Conservation (phyloP, 1,140 invertebrate species). For the Apis laboriosa region DNA sequence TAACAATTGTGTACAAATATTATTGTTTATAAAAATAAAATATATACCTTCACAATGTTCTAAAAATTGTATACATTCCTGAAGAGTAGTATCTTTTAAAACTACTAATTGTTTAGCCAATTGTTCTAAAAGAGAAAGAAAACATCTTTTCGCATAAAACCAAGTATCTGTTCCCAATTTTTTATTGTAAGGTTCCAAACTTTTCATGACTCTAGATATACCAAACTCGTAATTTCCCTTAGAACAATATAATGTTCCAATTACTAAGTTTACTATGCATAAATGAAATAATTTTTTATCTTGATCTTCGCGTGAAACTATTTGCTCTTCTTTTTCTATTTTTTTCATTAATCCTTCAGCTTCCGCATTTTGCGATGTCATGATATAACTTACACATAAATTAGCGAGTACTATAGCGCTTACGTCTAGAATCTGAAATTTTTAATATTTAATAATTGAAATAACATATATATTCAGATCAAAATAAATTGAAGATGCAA, state of each 20-base stretch:
- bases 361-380: slow-evolving; percentile 99
- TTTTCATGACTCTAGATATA: slow-evolving; percentile 98
- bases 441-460: background rate
- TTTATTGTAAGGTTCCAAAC: slow-evolving; percentile 96
- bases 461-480: background rate
- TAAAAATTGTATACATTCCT: slow-evolving; percentile 95
- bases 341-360: slow-evolving; percentile 99
- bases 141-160: slow-evolving; percentile 98
- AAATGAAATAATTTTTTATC: slow-evolving; percentile 98
- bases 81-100: slow-evolving; percentile 92
- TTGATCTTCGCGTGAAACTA: slow-evolving; percentile 94
- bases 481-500: background rate
- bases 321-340: slow-evolving; percentile 99
- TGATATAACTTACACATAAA: slow-evolving; percentile 99
- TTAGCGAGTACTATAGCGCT: slow-evolving; percentile 99
- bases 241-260: slow-evolving; percentile 98
- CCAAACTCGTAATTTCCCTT: slow-evolving; percentile 99
- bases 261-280: slow-evolving; percentile 99
- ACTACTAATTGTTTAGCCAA: slow-evolving; percentile 95
- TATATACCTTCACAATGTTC: slow-evolving; percentile 92
- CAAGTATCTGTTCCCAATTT: slow-evolving; percentile 98
- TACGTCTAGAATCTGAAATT: slow-evolving; percentile 91
- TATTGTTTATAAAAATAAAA: slow-evolving; percentile 19
- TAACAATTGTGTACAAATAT: background rate
- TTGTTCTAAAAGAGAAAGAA: slow-evolving; percentile 96